Conservation (phyloP, 2,888 invertebrate species). For the Aleiodes alternator region DNA sequence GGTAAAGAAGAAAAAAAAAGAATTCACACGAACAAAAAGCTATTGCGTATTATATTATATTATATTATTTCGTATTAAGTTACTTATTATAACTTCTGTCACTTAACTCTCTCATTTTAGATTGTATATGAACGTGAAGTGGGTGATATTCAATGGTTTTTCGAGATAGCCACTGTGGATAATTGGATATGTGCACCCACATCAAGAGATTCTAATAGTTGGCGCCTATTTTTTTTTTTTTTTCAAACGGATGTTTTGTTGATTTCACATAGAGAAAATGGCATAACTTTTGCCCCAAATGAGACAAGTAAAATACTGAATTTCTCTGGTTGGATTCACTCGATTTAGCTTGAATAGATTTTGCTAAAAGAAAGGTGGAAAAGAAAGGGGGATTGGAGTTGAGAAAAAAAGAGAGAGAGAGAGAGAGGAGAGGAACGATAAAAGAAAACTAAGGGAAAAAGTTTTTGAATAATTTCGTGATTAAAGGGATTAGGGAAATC, state of each 20-base stretch:
- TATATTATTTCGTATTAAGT: slow-evolving; percentile 5
- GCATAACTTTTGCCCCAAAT: slow-evolving; percentile 39
- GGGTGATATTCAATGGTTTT: slow-evolving; percentile 16
- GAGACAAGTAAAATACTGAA: slow-evolving; percentile 23
- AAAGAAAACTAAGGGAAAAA: slow-evolving; percentile 20
- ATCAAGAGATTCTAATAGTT: slow-evolving; percentile 18
- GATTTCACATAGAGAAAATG: slow-evolving; percentile 1
- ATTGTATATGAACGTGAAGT: background rate
- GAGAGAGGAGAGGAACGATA: slow-evolving; percentile 14
- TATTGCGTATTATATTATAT: slow-evolving; percentile 7
- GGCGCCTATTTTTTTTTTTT: slow-evolving; percentile 15
- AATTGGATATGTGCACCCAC: slow-evolving; percentile 66
- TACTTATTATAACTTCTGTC: slow-evolving; percentile 9
- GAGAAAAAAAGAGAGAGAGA: slow-evolving; percentile 8
- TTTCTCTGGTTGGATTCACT: too few relatives aligned
- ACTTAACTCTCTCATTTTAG: slow-evolving; percentile 23
- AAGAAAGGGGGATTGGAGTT: background rate
- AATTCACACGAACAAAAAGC: slow-evolving; percentile 32
- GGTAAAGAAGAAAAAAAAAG: slow-evolving; percentile 35
- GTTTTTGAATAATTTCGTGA: slow-evolving; percentile 7
- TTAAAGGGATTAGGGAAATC: slow-evolving; percentile 14
- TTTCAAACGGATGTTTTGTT: slow-evolving; percentile 28
- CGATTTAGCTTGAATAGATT: too few relatives aligned
- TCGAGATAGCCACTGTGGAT: slow-evolving; percentile 65
- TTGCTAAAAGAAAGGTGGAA: background rate